phyloP scores from a whole-genome alignment of 64 coral and sea anemone genomes.

The Stichodactyla helianthus region DNA sequence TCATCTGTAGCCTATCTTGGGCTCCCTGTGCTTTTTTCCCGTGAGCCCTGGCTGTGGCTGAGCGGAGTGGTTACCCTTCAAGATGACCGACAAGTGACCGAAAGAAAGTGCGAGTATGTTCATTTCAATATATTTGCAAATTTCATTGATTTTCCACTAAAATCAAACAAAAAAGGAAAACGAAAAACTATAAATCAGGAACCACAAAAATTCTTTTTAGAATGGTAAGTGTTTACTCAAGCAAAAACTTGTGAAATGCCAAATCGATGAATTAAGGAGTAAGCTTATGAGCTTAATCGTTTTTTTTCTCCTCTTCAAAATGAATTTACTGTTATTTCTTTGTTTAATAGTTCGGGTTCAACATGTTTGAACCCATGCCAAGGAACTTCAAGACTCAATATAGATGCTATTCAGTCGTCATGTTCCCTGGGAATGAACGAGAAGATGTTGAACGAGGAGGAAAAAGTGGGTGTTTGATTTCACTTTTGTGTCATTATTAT shows the following conservation, averaged over 20 bases:
- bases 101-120: background rate
- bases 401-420: conserved; percentile 88
- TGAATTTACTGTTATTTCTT: background rate
- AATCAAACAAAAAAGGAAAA: background rate
- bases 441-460: conserved; percentile 96
- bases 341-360: conserved; percentile 67
- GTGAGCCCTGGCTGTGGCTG: too few relatives aligned
- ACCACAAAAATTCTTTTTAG: background rate
- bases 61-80: too few relatives aligned
- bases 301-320: too few relatives aligned
- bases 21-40: too few relatives aligned
- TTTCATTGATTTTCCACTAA: background rate
- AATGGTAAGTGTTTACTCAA: background rate
- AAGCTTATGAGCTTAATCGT: too few relatives aligned
- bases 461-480: conserved; percentile 68
- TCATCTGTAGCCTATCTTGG: too few relatives aligned
- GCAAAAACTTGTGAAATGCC: background rate
- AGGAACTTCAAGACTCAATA: conserved; percentile 94
- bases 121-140: background rate
- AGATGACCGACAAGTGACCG: background rate
- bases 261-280: too few relatives aligned
- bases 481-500: background rate
- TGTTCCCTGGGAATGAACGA: conserved; percentile 98
- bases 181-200: background rate
- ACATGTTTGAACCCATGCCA: conserved; percentile 86